Evolutionary conservation across 1,140 invertebrate genomes (phyloP), one percentile per base, ranked within the genome.

Genomic region (Drosophila murphyi): DNA sequence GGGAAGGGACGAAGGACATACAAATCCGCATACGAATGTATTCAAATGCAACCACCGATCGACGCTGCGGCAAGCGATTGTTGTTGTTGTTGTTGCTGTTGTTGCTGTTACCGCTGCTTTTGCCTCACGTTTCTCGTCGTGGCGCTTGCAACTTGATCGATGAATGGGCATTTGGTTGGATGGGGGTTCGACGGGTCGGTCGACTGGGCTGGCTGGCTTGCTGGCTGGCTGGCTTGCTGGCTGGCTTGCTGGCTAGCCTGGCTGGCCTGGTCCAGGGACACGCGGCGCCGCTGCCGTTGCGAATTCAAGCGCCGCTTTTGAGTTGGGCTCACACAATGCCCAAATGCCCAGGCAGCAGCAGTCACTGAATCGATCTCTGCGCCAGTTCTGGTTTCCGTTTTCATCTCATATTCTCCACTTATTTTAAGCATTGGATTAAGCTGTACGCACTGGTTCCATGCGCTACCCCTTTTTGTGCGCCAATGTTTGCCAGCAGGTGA

Each of bases 81-180:
- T 70, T 82, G 65, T 41, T 60, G 43, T 35, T 60, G 31, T 8
- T 34, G 55, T 12, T 45, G 31, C 41, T 41, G 31, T 50, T 20
- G 20, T 20, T 20, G 37, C 6, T 54, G 39, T 8, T 31, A 35
- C 39, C 31, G 52, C 8, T 68, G 54, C 45, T 52, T 10, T 34
- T 74, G 79, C 82, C 82, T 87, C 82, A 79, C 83, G 82, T 88
- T 88, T 78, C 82, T 87, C 76, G 82, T 80, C 83, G 85, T 88
- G 85, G 83, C 83, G 85, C 85, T 89, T 89, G 80, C 83, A 89
- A 89, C 73, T 89, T 88, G 83, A 88, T 88, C 83, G 83, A 88
- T 88, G 83, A 88, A 88, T 88, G 83, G 83, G 72, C 85, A 80
- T 75, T 82, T 76, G 71, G 62, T 59, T 45, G 43, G 61, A 31